Conservation (phyloP, 2,888 invertebrate genomes). For the Torymus auratus region DNA sequence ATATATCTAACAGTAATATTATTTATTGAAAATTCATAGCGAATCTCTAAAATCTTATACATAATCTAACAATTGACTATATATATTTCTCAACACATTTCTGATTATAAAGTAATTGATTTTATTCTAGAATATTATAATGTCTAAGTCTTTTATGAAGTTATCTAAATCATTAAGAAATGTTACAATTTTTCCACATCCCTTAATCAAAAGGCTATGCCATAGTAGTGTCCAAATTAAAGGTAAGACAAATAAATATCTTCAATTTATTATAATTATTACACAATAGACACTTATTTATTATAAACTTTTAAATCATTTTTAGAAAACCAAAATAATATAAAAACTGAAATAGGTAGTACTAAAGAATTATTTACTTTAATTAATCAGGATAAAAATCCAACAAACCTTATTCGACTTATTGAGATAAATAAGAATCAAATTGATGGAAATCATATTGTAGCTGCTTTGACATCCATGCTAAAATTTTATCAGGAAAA, state of each 20-base stretch:
- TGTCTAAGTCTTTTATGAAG: conserved; percentile 28
- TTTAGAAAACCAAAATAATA: neutral
- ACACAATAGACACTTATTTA: neutral
- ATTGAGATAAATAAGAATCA: conserved; percentile 34
- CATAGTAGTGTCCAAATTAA: neutral
- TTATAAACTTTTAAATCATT: conserved; percentile 1
- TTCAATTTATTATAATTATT: too few relatives aligned
- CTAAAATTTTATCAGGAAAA: conserved; percentile 39
- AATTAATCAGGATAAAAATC: neutral
- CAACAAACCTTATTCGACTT: conserved; percentile 9
- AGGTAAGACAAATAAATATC: conserved; percentile 13
- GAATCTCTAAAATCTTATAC: too few relatives aligned
- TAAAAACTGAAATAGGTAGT: neutral
- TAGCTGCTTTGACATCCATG: conserved; percentile 29
- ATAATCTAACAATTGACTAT: too few relatives aligned
- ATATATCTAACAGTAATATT: too few relatives aligned
- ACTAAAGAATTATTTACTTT: neutral
- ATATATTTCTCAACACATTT: too few relatives aligned
- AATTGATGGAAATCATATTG: conserved; percentile 39
- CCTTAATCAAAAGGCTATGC: neutral
- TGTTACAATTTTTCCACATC: neutral
- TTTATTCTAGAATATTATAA: conserved; percentile 22
- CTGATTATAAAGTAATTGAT: conserved; percentile 4
- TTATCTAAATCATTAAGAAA: conserved; percentile 18
- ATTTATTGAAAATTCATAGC: too few relatives aligned